These are phyloP conservation scores for Pseudomyrmex pallidus DNA, from an alignment of 1,140 invertebrate species.

Conservation along the genomic window DNA sequence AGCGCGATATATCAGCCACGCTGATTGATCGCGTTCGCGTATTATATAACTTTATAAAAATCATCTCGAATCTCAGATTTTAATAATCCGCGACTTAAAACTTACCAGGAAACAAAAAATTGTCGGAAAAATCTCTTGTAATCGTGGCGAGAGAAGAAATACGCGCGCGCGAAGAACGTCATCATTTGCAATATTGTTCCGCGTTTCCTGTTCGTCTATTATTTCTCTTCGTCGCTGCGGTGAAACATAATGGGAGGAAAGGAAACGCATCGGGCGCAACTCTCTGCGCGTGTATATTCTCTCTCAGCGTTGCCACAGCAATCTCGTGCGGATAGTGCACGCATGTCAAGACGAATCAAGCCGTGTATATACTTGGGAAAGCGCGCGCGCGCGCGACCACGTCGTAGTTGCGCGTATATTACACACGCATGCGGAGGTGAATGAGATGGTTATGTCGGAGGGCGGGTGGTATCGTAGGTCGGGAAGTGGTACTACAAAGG, in stretches of 20 bases:
- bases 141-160: background rate
- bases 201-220: conserved; percentile 6
- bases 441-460: conserved; percentile 22
- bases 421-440: conserved; percentile 23
- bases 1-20: too few species aligned
- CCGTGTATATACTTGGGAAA: background rate
- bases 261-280: conserved; percentile 13
- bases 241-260: conserved; percentile 21
- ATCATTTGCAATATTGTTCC: background rate
- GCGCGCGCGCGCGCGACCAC: background rate
- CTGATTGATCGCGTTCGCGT: too few species aligned
- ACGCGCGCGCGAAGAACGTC: conserved; percentile 3
- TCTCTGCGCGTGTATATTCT: conserved; percentile 24
- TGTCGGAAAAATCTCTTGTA: background rate
- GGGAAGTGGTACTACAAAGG: conserved; percentile 64
- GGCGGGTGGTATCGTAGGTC: conserved; percentile 55
- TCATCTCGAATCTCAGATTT: too few species aligned
- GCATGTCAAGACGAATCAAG: conserved; percentile 51
- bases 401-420: conserved; percentile 34
- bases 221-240: background rate
- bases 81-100: too few species aligned
- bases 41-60: too few species aligned
- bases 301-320: conserved; percentile 34
- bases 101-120: background rate
- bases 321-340: conserved; percentile 16